Percentiles rank a stretch among this genome's conserved stretches.
phyloP scores from a whole-genome alignment of 2,888 invertebrate genomes.

The Fragum whitleyi region DNA sequence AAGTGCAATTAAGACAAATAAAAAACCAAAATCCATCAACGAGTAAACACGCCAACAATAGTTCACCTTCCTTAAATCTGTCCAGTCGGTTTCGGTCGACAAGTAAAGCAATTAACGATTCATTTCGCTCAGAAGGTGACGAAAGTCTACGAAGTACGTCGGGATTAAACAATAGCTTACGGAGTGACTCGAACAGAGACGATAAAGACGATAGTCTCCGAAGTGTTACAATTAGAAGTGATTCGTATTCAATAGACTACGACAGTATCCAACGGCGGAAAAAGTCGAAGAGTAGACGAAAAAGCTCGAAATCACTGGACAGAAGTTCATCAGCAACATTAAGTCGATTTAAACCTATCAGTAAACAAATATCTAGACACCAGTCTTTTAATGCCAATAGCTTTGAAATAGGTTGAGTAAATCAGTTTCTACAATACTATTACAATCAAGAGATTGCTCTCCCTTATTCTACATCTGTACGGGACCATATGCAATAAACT shows the following conservation, averaged over 20 bases:
- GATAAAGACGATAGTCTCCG: constrained; percentile 27
- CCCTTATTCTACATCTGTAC: too few species aligned
- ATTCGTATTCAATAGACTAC: constrained; percentile 18
- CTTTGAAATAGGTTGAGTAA: constrained; percentile 13
- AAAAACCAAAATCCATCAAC: constrained; percentile 23
- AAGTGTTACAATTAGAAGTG: constrained; percentile 24
- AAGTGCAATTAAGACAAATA: constrained; percentile 30
- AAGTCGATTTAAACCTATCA: constrained; percentile 53
- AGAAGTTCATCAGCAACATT: constrained; percentile 31
- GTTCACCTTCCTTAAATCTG: constrained; percentile 14
- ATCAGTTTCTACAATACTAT: too few species aligned
- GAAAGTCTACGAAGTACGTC: constrained; percentile 11
- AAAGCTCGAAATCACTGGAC: constrained; percentile 11
- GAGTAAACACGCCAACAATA: constrained; percentile 28
- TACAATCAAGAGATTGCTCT: too few species aligned
- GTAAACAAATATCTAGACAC: constrained; percentile 45
- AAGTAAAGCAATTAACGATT: constrained; percentile 55
- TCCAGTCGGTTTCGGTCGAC: constrained; percentile 52
- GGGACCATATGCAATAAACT: too few species aligned
- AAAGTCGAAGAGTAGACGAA: constrained; percentile 10
- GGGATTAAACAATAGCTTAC: constrained; percentile 26
- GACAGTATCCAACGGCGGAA: constrained; percentile 12
- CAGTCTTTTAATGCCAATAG: constrained; percentile 39
- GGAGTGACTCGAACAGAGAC: constrained; percentile 15
- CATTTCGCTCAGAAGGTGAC: constrained; percentile 42